These are phyloP conservation scores for Neodiprion fabricii DNA, from an alignment of 1,140 invertebrate genomes.

Conservation along the genomic window DNA sequence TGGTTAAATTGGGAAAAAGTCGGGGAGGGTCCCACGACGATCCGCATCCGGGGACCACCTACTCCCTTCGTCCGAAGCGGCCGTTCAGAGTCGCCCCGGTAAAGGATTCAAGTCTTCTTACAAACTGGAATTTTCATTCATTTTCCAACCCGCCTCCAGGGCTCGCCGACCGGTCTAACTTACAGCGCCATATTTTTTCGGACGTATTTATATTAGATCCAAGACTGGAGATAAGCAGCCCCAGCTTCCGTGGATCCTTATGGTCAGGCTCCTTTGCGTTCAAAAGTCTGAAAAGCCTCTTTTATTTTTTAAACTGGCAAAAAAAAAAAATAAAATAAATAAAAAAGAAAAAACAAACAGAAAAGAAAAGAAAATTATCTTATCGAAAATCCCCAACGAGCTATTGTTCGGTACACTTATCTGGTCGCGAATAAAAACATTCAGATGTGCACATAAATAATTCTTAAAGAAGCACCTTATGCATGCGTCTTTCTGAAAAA, in stretches of 20 bases:
- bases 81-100: not conserved
- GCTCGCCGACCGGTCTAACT: not conserved
- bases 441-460: no score
- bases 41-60: not conserved
- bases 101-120: not conserved
- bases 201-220: conserved; percentile 2
- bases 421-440: no score
- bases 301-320: no score
- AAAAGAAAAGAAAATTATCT: no score
- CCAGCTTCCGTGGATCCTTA: not conserved
- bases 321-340: no score
- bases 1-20: not conserved
- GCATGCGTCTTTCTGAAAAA: no score
- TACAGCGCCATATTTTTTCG: not conserved
- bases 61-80: not conserved
- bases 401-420: no score
- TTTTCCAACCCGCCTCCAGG: not conserved
- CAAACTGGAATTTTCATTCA: conserved; percentile 2
- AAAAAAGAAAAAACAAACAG: no score
- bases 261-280: no score
- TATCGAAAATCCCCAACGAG: no score
- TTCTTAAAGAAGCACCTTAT: no score
- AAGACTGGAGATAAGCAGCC: not conserved
- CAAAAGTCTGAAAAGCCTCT: no score
- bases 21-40: not conserved